A percentile compares a stretch with the other conserved stretches of the same genome.
These are phyloP conservation scores for Acanthoscelides obtectus DNA, from an alignment of 2,888 invertebrate genomes.

Conservation along the genomic window DNA sequence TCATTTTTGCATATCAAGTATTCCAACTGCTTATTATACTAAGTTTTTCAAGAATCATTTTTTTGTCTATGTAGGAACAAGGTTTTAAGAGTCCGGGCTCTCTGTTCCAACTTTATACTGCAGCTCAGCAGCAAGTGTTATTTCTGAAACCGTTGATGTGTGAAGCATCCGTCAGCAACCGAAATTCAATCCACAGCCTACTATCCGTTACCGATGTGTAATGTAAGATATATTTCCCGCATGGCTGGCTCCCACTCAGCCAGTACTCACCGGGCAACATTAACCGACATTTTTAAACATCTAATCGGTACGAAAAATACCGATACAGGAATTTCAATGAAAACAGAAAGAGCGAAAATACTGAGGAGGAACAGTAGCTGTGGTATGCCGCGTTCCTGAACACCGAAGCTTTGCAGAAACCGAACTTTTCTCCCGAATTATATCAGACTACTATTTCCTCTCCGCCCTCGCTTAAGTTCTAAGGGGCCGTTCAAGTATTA, in stretches of 20 bases:
- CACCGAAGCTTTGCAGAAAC: no score
- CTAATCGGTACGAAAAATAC: constrained; percentile 23
- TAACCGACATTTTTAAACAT: constrained; percentile 42
- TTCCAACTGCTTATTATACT: no score
- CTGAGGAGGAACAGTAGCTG: no score
- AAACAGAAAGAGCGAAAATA: no score
- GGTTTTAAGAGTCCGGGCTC: background rate
- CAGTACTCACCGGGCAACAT: background rate
- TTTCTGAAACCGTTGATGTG: constrained; percentile 40
- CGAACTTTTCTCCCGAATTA: no score
- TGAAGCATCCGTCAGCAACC: constrained; percentile 38
- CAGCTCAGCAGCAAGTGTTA: constrained; percentile 13
- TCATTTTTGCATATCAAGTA: no score
- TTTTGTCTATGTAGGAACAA: background rate
- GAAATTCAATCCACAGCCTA: constrained; percentile 44
- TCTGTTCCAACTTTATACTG: background rate
- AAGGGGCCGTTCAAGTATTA: no score
- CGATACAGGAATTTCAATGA: background rate
- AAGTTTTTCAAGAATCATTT: no score
- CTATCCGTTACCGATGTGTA: constrained; percentile 46
- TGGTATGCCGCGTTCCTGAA: no score
- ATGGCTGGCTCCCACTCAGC: constrained; percentile 33
- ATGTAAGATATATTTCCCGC: constrained; percentile 49
- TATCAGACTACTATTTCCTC: no score
- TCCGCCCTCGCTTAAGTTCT: no score